Percentiles rank a stretch among this genome's conserved stretches.
These are phyloP conservation scores for Chlorodrepanis virens DNA, from an alignment of 2,113 vertebrate species.

Conservation along the genomic window DNA sequence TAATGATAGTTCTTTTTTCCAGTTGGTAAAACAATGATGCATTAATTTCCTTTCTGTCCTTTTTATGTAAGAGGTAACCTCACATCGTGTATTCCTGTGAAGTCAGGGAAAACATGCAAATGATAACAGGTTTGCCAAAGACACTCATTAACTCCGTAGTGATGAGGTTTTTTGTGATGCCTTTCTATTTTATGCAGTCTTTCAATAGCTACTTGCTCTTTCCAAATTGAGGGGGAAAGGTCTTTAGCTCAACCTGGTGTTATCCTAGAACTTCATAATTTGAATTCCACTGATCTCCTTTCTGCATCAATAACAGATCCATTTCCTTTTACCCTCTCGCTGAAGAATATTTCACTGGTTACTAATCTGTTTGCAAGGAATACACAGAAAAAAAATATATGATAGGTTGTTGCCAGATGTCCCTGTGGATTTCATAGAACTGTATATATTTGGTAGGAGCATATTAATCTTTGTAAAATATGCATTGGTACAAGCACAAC, in stretches of 20 bases:
- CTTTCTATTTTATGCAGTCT: background rate
- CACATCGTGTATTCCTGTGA: background rate
- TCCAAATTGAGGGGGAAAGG: background rate
- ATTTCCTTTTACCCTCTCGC: background rate
- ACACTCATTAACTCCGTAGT: background rate
- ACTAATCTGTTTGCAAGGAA: background rate
- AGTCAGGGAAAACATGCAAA: background rate
- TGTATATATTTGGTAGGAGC: background rate
- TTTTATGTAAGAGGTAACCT: background rate
- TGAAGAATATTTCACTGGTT: background rate
- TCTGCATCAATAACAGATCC: background rate
- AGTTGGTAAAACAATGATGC: background rate
- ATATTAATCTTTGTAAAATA: constrained; percentile 44
- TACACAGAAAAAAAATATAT: background rate
- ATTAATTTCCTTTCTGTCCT: background rate
- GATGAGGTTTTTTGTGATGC: background rate
- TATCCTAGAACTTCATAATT: background rate
- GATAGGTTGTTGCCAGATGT: background rate
- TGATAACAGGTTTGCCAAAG: background rate
- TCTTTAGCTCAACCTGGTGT: background rate
- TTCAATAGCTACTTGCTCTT: background rate
- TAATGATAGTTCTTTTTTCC: background rate
- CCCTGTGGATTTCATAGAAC: background rate
- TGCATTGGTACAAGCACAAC: background rate
- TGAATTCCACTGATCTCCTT: background rate